Conservation (phyloP, 2,888 invertebrate genomes). For the Epirrhoe tristata region DNA sequence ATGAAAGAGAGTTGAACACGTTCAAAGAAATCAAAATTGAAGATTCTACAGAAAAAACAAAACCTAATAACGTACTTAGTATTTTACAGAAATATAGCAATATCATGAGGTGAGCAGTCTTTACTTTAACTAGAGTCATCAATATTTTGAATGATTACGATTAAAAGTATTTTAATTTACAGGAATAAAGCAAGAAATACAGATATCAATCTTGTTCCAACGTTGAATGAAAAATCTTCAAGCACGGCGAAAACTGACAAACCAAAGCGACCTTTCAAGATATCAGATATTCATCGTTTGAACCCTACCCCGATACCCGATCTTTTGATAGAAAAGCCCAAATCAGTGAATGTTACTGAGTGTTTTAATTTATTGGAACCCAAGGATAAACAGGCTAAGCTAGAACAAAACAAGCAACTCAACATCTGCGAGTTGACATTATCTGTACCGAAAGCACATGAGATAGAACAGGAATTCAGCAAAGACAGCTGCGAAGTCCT, state of each 20-base stretch:
- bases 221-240: conserved; percentile 15
- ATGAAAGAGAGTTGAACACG: neutral
- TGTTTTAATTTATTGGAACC: conserved; percentile 19
- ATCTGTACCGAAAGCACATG: conserved; percentile 2
- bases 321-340: conserved; percentile 40
- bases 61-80: conserved; percentile 47
- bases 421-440: conserved; percentile 1
- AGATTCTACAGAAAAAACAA: conserved; percentile 25
- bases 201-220: conserved; percentile 17
- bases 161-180: conserved; percentile 13
- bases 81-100: conserved; percentile 67
- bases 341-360: conserved; percentile 20
- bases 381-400: conserved; percentile 14
- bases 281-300: conserved; percentile 63
- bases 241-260: conserved; percentile 41
- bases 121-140: neutral
- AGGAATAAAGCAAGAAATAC: conserved; percentile 18
- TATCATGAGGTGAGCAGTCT: conserved; percentile 54
- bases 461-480: conserved; percentile 4
- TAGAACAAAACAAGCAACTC: conserved; percentile 15
- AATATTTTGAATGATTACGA: no score
- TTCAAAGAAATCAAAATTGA: conserved; percentile 16
- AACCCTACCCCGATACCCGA: conserved; percentile 51
- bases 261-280: conserved; percentile 65
- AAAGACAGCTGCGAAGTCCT: conserved; percentile 15